Percentiles rank a stretch among this genome's conserved stretches.
Conservation (phyloP, 2,797 vertebrate genomes). For the Melopsittacus undulatus region DNA sequence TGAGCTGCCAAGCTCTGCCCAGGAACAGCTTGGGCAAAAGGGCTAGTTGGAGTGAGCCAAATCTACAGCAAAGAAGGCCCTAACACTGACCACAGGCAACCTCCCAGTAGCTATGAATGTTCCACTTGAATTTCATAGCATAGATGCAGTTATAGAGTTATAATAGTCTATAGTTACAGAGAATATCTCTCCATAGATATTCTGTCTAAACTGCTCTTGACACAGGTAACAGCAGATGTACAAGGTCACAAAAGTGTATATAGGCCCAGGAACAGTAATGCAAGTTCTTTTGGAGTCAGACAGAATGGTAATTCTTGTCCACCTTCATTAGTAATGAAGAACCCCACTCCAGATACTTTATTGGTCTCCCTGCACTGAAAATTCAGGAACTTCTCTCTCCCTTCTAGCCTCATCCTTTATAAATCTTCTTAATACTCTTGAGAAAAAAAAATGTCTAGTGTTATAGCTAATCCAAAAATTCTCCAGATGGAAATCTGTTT, state of each 20-base stretch:
- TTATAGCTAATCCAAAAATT: neutral
- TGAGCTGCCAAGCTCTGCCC: neutral
- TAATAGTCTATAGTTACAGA: too few relatives aligned
- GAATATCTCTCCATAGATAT: too few relatives aligned
- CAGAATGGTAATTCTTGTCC: neutral
- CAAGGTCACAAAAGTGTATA: neutral
- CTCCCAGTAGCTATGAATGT: neutral
- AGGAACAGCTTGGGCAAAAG: neutral
- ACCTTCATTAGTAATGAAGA: neutral
- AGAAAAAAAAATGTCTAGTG: neutral
- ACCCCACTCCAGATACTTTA: neutral
- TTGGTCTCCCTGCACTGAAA: neutral
- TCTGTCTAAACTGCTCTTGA: neutral
- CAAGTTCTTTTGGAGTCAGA: neutral
- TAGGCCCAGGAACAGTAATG: neutral
- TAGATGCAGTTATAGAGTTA: neutral
- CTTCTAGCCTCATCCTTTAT: neutral
- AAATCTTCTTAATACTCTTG: neutral
- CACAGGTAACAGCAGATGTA: neutral
- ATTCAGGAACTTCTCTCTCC: neutral
- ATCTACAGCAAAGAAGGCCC: neutral
- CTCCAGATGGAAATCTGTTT: neutral
- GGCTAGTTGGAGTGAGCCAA: rapidly evolving
- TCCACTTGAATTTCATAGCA: neutral
- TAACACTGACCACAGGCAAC: neutral